These are phyloP conservation scores for Thereva unica DNA, from an alignment of 2,888 invertebrate genomes.

Conservation along the genomic window DNA sequence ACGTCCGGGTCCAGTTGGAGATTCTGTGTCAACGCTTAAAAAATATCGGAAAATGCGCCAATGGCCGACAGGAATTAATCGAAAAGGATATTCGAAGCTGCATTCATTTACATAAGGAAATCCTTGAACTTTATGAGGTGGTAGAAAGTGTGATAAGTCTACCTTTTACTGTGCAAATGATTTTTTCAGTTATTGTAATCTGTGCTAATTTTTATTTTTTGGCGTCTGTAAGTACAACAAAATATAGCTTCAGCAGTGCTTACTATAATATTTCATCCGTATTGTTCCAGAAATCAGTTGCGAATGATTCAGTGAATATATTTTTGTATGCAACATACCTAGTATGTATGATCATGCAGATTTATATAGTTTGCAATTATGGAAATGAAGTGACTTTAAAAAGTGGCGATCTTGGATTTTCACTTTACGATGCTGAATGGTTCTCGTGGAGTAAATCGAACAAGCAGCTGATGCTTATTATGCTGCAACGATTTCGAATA, in stretches of 20 bases:
- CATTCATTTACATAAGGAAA: conserved; percentile 14
- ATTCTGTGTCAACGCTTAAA: conserved; percentile 4
- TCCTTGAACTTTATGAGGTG: not conserved
- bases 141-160: conserved; percentile 3
- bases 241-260: too few relatives aligned
- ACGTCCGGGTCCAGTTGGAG: not conserved
- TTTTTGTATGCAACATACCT: not conserved
- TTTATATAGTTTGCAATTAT: conserved; percentile 8
- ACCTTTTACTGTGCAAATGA: conserved; percentile 15
- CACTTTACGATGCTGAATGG: conserved; percentile 15
- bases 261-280: not conserved
- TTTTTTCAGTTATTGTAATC: conserved; percentile 13
- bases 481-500: conserved; percentile 7
- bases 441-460: conserved; percentile 12
- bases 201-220: conserved; percentile 14
- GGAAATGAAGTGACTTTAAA: not conserved
- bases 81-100: not conserved
- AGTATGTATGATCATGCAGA: conserved; percentile 21
- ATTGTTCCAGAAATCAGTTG: conserved; percentile 6
- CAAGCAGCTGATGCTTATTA: conserved; percentile 18
- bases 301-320: conserved; percentile 1
- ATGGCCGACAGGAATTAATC: conserved; percentile 2
- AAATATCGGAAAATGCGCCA: not conserved
- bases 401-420: not conserved
- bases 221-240: conserved; percentile 5